These are phyloP conservation scores for Erebia palarica DNA, from an alignment of 2,888 invertebrate genomes.

Conservation along the genomic window DNA sequence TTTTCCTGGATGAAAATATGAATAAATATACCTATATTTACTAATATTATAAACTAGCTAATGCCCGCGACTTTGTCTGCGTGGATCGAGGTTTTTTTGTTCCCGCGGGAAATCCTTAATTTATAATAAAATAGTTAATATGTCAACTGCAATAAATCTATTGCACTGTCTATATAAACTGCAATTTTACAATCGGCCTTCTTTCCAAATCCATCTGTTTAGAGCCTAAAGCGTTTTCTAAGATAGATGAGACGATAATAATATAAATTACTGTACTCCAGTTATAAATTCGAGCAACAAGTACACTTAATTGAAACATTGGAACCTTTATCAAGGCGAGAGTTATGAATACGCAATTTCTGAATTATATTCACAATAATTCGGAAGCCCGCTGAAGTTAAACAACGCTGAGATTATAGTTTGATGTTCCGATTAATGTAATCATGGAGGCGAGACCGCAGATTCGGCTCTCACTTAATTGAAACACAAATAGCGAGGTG, in stretches of 20 bases:
- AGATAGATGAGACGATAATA: neutral
- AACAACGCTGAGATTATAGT: slow-evolving; percentile 35
- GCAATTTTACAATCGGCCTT: no score
- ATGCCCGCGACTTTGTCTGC: no score
- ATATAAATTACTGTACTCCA: neutral
- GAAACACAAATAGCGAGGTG: slow-evolving; percentile 76
- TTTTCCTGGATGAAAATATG: no score
- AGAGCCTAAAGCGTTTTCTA: neutral
- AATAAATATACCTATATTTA: no score
- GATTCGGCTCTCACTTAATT: slow-evolving; percentile 67
- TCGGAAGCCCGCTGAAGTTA: slow-evolving; percentile 26
- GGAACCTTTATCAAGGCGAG: neutral
- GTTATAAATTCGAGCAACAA: neutral
- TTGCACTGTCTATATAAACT: no score
- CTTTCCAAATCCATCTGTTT: neutral
- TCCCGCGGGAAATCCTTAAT: no score
- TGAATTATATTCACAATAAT: slow-evolving; percentile 43
- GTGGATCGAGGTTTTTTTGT: no score
- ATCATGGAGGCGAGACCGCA: slow-evolving; percentile 67
- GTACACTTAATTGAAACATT: neutral
- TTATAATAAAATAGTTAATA: no score
- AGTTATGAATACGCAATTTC: neutral
- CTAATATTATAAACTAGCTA: no score
- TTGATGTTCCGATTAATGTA: slow-evolving; percentile 61
- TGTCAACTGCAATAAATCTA: no score